These are phyloP conservation scores for Drosophila biarmipes DNA, from an alignment of 1,140 invertebrate species.

Conservation along the genomic window DNA sequence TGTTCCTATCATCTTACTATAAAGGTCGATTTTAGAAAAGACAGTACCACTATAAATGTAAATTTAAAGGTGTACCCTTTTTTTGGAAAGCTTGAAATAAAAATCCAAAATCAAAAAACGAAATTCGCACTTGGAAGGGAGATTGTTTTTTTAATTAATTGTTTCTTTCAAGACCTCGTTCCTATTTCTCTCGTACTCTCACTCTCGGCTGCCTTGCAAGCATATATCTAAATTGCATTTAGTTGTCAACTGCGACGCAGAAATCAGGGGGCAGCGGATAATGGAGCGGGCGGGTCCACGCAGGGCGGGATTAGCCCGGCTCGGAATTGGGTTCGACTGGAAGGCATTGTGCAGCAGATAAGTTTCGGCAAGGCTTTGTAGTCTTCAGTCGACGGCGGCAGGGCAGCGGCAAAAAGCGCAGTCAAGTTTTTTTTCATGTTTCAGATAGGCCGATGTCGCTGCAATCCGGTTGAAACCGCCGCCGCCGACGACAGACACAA, in stretches of 20 bases:
- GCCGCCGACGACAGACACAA: conserved; percentile 14
- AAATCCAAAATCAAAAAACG: background rate
- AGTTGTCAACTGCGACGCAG: conserved; percentile 65
- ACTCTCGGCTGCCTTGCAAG: conserved; percentile 12
- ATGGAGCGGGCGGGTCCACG: background rate
- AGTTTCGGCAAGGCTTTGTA: conserved; percentile 79
- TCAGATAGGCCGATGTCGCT: conserved; percentile 3
- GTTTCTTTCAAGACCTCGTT: background rate
- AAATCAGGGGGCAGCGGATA: conserved; percentile 24
- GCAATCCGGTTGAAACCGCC: conserved; percentile 28
- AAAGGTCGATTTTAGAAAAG: too few relatives aligned
- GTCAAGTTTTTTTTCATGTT: background rate
- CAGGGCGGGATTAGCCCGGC: conserved; percentile 3
- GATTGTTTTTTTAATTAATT: too few relatives aligned
- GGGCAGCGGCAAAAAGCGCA: conserved; percentile 5
- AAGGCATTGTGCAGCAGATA: conserved; percentile 65
- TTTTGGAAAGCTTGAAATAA: background rate
- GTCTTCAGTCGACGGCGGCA: conserved; percentile 28
- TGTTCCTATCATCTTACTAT: too few relatives aligned
- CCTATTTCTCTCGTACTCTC: background rate
- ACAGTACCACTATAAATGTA: too few relatives aligned
- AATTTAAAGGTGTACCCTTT: too few relatives aligned
- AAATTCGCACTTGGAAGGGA: background rate
- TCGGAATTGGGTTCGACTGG: conserved; percentile 30
- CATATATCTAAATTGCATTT: conserved; percentile 68